These are phyloP conservation scores for Eulimnadia texana DNA, from an alignment of 1,140 invertebrate genomes.

Conservation along the genomic window DNA sequence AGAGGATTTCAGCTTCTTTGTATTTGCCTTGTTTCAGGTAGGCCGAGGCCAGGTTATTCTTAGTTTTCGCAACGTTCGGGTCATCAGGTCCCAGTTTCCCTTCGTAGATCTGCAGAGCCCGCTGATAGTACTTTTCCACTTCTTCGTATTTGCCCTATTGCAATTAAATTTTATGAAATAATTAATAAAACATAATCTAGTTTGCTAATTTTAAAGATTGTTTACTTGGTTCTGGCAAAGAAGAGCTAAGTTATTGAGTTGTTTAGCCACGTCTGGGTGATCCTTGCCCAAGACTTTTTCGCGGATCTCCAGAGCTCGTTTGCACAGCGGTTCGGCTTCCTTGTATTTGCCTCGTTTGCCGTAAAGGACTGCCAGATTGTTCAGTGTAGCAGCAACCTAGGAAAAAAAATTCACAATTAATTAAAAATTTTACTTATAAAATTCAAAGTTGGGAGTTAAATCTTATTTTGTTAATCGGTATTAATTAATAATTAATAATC, in stretches of 20 bases:
- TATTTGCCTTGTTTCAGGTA: slow-evolving; percentile 99
- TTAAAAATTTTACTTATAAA: too few relatives aligned
- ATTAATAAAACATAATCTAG: not conserved
- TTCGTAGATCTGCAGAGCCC: slow-evolving; percentile 98
- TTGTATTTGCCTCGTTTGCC: slow-evolving; percentile 96
- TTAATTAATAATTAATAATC: too few relatives aligned
- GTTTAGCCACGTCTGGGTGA: slow-evolving; percentile 99
- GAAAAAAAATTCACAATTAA: not conserved
- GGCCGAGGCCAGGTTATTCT: slow-evolving; percentile 97
- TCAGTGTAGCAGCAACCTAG: slow-evolving; percentile 81
- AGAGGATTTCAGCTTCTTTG: slow-evolving; percentile 93
- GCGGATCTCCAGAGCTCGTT: slow-evolving; percentile 91
- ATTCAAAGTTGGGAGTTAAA: too few relatives aligned
- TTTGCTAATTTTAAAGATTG: slow-evolving; percentile 25
- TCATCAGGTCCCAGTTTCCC: slow-evolving; percentile 91
- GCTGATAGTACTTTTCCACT: slow-evolving; percentile 90
- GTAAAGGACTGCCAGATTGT: slow-evolving; percentile 95
- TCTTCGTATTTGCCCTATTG: slow-evolving; percentile 40
- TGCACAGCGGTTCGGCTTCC: slow-evolving; percentile 95
- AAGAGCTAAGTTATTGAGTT: slow-evolving; percentile 95
- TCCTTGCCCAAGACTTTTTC: slow-evolving; percentile 95
- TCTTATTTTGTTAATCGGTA: too few relatives aligned
- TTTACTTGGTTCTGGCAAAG: slow-evolving; percentile 89
- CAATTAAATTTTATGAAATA: not conserved
- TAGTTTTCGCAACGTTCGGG: slow-evolving; percentile 98